These are phyloP conservation scores for Lepidothrix coronata DNA, from an alignment of 2,113 vertebrate genomes.

Conservation along the genomic window DNA sequence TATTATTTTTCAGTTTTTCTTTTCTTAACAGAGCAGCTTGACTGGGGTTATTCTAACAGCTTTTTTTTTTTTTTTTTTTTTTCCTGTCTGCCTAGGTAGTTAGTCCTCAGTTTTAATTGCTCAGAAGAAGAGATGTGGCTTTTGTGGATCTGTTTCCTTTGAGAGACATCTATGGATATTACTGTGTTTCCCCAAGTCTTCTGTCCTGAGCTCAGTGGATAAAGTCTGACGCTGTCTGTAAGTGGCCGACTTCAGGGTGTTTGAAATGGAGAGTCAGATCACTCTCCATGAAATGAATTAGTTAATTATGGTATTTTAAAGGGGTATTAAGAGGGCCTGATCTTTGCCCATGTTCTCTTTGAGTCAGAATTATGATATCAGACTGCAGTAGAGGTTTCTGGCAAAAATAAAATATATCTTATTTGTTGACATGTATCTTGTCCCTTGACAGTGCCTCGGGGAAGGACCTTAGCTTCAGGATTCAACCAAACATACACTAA, in stretches of 20 bases:
- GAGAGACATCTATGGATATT: not conserved
- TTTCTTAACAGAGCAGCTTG: not conserved
- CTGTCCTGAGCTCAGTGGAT: not conserved
- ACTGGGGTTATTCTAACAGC: not conserved
- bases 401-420: not conserved
- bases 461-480: constrained; percentile 40
- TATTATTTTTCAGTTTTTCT: not conserved
- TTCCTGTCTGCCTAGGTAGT: not conserved
- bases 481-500: constrained; percentile 34
- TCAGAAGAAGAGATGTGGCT: not conserved
- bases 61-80: not conserved
- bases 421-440: constrained; percentile 15
- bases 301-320: not conserved
- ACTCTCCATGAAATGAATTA: not conserved
- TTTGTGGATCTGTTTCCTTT: not conserved
- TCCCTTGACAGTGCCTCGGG: not conserved
- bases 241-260: not conserved
- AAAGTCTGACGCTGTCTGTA: not conserved
- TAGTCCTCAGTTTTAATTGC: not conserved
- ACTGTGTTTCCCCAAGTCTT: not conserved
- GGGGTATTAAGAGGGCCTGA: not conserved
- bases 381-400: not conserved
- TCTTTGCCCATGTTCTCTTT: not conserved
- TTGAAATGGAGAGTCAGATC: not conserved
- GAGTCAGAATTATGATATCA: not conserved